These are phyloP conservation scores for Siphamia tubifer DNA, from an alignment of 2,113 vertebrate species.

Conservation along the genomic window DNA sequence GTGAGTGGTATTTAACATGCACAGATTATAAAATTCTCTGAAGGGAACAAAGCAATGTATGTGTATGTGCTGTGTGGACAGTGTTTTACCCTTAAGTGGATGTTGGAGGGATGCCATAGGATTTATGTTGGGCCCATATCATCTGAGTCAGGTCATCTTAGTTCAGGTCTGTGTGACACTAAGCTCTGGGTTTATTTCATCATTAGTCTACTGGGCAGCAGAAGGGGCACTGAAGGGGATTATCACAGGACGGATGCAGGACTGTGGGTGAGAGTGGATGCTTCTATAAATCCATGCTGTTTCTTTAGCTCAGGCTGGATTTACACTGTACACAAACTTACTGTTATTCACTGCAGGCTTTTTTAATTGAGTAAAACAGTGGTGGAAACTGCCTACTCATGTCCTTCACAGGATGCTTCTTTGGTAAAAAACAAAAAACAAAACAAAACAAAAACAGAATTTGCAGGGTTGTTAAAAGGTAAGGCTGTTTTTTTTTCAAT, in stretches of 20 bases:
- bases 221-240: slow-evolving; percentile 42
- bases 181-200: slow-evolving; percentile 43
- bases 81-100: slow-evolving; percentile 25
- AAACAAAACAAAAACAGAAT: too few species aligned
- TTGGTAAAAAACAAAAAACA: too few species aligned
- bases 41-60: too few species aligned
- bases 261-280: background rate
- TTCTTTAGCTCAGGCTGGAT: background rate
- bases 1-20: background rate
- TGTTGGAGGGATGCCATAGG: slow-evolving; percentile 27
- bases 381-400: too few species aligned
- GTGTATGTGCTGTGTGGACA: slow-evolving; percentile 12
- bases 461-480: too few species aligned
- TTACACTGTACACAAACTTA: background rate
- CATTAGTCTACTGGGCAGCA: slow-evolving; percentile 41
- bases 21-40: slow-evolving; percentile 4
- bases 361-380: too few species aligned
- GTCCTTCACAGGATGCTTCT: too few species aligned
- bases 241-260: slow-evolving; percentile 22
- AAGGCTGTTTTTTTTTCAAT: too few species aligned
- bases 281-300: slow-evolving; percentile 6
- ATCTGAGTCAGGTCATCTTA: slow-evolving; percentile 40
- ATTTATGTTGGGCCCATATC: slow-evolving; percentile 26
- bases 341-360: background rate
- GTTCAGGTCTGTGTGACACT: slow-evolving; percentile 42